Conservation (phyloP, 2,113 vertebrate genomes). For the Caretta caretta region DNA sequence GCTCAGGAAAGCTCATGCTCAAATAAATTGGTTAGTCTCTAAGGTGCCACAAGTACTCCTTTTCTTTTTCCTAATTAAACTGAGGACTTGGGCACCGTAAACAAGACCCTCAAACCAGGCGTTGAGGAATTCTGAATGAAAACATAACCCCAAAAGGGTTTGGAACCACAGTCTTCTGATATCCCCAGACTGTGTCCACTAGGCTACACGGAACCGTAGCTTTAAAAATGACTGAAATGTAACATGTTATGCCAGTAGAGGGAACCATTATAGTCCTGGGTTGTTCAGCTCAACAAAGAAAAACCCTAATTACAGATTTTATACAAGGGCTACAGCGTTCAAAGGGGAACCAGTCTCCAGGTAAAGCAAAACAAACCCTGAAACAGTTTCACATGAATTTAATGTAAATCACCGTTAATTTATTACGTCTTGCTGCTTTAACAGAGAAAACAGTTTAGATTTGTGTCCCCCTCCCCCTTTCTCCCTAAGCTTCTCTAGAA, state of each 20-base stretch:
- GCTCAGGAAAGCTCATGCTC: too few relatives aligned
- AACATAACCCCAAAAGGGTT: background rate
- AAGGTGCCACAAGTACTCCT: too few relatives aligned
- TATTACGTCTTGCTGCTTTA: constrained; percentile 38
- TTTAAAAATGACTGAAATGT: background rate
- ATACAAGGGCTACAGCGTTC: background rate
- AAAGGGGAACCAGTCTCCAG: background rate
- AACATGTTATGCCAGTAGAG: constrained; percentile 32
- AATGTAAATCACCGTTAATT: constrained; percentile 35
- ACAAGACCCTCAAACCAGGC: background rate
- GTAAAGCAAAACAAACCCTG: background rate
- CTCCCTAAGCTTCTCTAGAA: constrained; percentile 62
- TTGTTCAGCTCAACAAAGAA: constrained; percentile 59
- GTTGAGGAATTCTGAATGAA: background rate
- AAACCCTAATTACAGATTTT: background rate
- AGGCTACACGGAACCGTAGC: background rate
- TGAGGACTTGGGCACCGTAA: background rate
- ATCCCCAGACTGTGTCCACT: background rate
- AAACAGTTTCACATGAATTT: background rate
- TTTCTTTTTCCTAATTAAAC: too few relatives aligned
- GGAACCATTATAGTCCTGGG: constrained; percentile 49
- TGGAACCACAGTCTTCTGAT: background rate
- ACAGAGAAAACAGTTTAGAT: constrained; percentile 53
- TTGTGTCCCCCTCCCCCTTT: constrained; percentile 45
- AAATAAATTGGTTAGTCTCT: too few relatives aligned